Evolutionary conservation across 2,888 invertebrate species (phyloP), one percentile per base, ranked within the genome.

Genomic region (Alentia gelatinosa): DNA sequence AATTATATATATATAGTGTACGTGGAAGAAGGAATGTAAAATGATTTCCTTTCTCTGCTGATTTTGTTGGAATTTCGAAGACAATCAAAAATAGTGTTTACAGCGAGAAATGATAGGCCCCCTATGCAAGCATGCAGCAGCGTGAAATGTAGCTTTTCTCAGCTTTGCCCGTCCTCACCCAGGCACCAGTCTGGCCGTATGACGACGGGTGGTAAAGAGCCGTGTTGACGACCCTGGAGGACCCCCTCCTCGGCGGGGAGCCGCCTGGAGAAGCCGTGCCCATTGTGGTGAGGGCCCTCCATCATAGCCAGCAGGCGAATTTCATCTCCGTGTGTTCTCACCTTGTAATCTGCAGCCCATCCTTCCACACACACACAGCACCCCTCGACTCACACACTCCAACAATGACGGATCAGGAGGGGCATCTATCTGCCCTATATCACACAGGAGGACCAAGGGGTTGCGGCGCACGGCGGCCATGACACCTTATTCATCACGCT

Each of bases 401-500:
- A n/a, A 30, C 30, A 30, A 68, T 68, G 68, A 68, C 68, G 68
- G 68, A 68, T 68, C 83, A 19, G 39, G 23, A 35, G 83, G 26
- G 37, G 30, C 33, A 68, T 68, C 68, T 68, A 68, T 68, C 68
- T 68, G 68, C 30, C 33, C 68, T 68, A 26, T 33, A 68, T 68
- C 68, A 68, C 68, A 30, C 23, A 47, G 56, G 56, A n/a, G 56
- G 12, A 3, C 56, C 19, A n/a, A n/a, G 56, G 56, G 56, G 30
- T 3, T 12, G 68, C 68, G 12, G 33, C 30, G 12, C n/a, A 68
- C 30, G 30, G 30, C 68, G 3, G 26, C 68, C 30, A 68, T 68
- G 83, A 83, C 83, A 83, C 83, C 83, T 83, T 83, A 37, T 83
- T 83, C 83, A 83, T 83, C 83, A 83, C 40, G n/a, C 9, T 83